Base-by-base conservation (phyloP, 2,113 vertebrate genomes). In the Brienomyrus brachyistius region DNA sequence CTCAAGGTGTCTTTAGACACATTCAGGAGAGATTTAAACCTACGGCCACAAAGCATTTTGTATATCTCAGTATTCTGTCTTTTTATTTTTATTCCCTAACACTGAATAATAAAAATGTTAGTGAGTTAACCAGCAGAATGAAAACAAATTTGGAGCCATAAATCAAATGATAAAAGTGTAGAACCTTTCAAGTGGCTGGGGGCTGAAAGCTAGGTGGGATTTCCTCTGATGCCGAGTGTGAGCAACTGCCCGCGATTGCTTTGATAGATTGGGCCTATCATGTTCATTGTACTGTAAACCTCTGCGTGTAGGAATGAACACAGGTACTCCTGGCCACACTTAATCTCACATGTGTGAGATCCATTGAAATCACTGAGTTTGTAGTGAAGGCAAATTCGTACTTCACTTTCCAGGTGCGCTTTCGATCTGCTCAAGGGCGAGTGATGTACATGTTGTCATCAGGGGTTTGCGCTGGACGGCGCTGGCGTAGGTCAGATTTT, bases 231-330 rank as follows among this genome's bases (percentile, higher is more conserved):
- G 62, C 56, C 9, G 31, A 17, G 48, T 48, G 47, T 86, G 50
- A 86, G 13, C 82, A 59, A 35, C 31, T 45, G 35, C 45, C 59
- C 40, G 62, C 31, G 21, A 35, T 56, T 59, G 10, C 8, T 59
- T 54, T 90, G 89, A 87, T 83, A 90, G 85, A 90, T 74, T 70
- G 89, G 52, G 27, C 48, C 85, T 48, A 90, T 90, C 87, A 90
- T 90, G 89, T 40, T 90, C 59, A 77, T 19, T 11, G 47, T 70
- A 77, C 56, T 90, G 84, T 90, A 90, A 90, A 90, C 31, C 84
- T 59, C 66, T 54, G 27, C 50, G 56, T 59, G 27, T 59, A 45
- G 43, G 83, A 45, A 90, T 21, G 45, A 48, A 45, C 50, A 48
- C 48, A 23, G 52, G 4, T 48, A 23, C 15, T 17, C 89, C 48